phyloP scores from a whole-genome alignment of 2,888 invertebrate genomes.

The Atrina japonica region DNA sequence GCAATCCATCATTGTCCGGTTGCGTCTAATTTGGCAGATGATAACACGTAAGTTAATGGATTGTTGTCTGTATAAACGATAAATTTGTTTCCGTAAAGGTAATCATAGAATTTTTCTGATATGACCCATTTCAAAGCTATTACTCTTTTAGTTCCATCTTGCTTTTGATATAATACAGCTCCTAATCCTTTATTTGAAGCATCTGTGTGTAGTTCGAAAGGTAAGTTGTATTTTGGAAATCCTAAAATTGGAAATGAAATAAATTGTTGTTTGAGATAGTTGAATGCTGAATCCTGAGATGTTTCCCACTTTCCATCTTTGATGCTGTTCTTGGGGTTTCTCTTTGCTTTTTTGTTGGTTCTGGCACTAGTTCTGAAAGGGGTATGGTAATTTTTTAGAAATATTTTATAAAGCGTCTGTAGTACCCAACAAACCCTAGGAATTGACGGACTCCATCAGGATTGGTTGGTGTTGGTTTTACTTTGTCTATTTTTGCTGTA shows the following conservation, averaged over 20 bases:
- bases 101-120: background rate
- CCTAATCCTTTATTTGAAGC: constrained; percentile 1
- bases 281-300: background rate
- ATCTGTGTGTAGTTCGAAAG: constrained; percentile 17
- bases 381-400: background rate
- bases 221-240: constrained; percentile 3
- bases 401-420: background rate
- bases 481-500: constrained; percentile 21
- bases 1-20: background rate
- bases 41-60: background rate
- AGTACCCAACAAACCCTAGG: constrained; percentile 19
- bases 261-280: background rate
- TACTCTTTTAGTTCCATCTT: background rate
- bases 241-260: constrained; percentile 7
- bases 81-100: background rate
- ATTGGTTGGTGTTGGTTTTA: constrained; percentile 18
- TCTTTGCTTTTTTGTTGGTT: background rate
- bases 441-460: constrained; percentile 32
- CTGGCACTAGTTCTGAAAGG: background rate
- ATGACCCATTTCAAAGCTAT: background rate
- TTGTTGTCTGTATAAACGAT: no score
- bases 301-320: background rate
- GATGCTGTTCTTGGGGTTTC: background rate
- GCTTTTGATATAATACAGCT: constrained; percentile 19
- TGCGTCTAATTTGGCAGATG: background rate